Conservation (phyloP, 2,113 vertebrate species). For the Hemiscyllium ocellatum region DNA sequence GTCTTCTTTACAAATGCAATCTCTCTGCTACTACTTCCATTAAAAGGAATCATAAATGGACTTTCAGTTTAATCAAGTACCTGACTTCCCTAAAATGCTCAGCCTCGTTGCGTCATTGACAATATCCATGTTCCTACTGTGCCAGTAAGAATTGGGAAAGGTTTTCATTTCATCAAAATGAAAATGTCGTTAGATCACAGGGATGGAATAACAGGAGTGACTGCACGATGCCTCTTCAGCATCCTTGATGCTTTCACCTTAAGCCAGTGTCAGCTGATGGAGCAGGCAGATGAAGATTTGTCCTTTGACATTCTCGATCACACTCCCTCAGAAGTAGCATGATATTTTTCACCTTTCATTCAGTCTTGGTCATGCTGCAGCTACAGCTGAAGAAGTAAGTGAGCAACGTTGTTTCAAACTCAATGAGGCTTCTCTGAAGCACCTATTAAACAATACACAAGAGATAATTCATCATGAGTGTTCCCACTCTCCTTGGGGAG, state of each 20-base stretch:
- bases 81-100: neutral
- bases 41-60: too few species aligned
- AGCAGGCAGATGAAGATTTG: neutral
- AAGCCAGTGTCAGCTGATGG: neutral
- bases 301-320: neutral
- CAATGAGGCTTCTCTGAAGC: neutral
- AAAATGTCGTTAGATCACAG: neutral
- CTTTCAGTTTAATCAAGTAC: neutral
- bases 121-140: too few species aligned
- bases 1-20: neutral
- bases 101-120: neutral
- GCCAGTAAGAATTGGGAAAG: neutral
- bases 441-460: neutral
- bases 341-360: neutral
- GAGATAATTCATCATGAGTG: neutral
- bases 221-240: neutral
- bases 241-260: neutral
- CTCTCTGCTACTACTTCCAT: neutral
- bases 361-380: neutral
- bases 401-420: neutral
- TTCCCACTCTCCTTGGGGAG: neutral
- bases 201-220: neutral
- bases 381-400: neutral
- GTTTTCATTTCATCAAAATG: neutral
- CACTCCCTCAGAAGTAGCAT: neutral